Evolutionary conservation across 2,113 vertebrate genomes (phyloP).

Genomic region (Donacobius atricapilla): DNA sequence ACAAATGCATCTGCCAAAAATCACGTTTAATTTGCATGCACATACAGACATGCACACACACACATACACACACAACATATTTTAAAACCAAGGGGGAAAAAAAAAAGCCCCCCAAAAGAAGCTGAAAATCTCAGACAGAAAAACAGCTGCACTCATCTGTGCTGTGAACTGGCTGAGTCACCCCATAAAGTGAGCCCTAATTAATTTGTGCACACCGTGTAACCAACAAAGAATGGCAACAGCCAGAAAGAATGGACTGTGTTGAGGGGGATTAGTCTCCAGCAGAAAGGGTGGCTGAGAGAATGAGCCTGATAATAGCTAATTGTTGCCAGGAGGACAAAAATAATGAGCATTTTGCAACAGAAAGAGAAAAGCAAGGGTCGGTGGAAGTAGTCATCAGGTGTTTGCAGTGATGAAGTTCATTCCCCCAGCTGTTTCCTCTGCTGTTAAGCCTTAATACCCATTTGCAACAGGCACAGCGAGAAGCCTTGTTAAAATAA

Average conservation of each 20-base stretch:
- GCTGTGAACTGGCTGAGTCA: conserved; percentile 27
- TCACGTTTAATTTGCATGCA: background rate
- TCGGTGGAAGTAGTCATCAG: conserved; percentile 64
- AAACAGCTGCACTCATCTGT: conserved; percentile 37
- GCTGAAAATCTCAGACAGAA: background rate
- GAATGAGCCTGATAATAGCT: conserved; percentile 40
- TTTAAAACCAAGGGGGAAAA: background rate
- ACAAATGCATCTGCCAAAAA: conserved; percentile 8
- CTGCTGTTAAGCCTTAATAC: conserved; percentile 40
- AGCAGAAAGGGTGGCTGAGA: background rate
- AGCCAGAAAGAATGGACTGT: conserved; percentile 10
- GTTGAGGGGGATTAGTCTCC: conserved; percentile 4
- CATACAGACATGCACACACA: background rate
- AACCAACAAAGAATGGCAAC: conserved; percentile 30
- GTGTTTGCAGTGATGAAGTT: conserved; percentile 68
- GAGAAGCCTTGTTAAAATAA: conserved; percentile 62
- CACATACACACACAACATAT: background rate
- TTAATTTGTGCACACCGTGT: conserved; percentile 21
- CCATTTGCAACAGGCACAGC: conserved; percentile 60
- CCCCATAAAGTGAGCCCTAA: conserved; percentile 4
- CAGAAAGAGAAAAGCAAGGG: conserved; percentile 4
- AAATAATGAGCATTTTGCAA: conserved; percentile 40
- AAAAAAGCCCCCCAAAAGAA: background rate
- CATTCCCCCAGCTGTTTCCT: conserved; percentile 70
- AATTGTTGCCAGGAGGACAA: conserved; percentile 60